Conservation (phyloP, 2,888 invertebrate species). For the Apamea monoglypha region DNA sequence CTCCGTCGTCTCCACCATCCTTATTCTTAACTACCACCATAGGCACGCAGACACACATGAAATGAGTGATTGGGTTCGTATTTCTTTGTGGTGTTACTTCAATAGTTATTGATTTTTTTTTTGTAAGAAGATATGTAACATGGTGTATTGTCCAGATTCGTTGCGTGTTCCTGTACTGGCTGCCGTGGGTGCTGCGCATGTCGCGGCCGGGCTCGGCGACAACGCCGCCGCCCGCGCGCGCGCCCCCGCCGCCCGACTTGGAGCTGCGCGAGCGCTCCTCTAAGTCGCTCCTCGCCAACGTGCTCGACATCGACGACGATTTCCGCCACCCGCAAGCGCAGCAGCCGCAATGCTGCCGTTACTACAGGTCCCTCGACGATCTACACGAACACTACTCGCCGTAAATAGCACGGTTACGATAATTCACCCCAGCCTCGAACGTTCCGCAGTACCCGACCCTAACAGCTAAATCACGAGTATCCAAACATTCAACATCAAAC, state of each 20-base stretch:
- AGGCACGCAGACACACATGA: constrained; percentile 98
- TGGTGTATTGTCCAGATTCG: constrained; percentile 91
- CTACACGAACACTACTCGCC: constrained; percentile 91
- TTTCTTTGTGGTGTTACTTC: background rate
- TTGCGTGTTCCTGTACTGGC: constrained; percentile 98
- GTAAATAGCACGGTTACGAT: constrained; percentile 90
- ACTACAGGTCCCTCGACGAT: constrained; percentile 93
- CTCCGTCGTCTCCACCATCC: constrained; percentile 99
- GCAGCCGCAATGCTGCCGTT: constrained; percentile 93
- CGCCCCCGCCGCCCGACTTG: constrained; percentile 95
- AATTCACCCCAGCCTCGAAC: constrained; percentile 87
- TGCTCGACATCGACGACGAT: constrained; percentile 99
- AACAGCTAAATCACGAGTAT: constrained; percentile 78
- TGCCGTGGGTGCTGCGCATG: constrained; percentile 99
- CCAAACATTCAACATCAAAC: constrained; percentile 68
- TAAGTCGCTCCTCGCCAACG: constrained; percentile 98
- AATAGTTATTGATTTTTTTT: accelerated
- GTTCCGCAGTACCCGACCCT: constrained; percentile 89
- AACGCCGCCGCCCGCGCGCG: constrained; percentile 92
- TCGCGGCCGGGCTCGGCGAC: constrained; percentile 92
- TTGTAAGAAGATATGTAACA: background rate
- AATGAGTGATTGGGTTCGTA: constrained; percentile 98
- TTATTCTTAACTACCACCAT: constrained; percentile 99
- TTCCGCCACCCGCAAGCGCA: constrained; percentile 95
- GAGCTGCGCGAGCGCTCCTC: constrained; percentile 97